phyloP scores from a whole-genome alignment of 2,888 invertebrate genomes.

The Osmoderma eremita region DNA sequence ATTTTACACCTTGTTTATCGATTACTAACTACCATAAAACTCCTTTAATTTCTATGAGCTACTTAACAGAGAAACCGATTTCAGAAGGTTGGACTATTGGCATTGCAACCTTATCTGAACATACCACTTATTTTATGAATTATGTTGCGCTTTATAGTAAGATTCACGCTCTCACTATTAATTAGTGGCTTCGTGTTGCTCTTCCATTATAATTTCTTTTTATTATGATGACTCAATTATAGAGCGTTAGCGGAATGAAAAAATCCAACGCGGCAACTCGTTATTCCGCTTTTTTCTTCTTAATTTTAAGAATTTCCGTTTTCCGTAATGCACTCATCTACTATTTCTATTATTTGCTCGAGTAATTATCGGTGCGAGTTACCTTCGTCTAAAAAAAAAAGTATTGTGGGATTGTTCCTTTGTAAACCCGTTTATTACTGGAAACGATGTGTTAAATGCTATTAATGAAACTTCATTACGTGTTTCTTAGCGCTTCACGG shows the following conservation, averaged over 20 bases:
- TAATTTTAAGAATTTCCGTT: conserved; percentile 3
- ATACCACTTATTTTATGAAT: conserved; percentile 21
- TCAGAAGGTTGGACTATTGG: background rate
- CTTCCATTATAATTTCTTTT: conserved; percentile 1
- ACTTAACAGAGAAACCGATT: background rate
- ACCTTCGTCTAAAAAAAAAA: background rate
- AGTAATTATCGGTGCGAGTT: background rate
- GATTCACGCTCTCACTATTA: conserved; percentile 15
- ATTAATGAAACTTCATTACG: conserved; percentile 7
- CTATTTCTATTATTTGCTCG: conserved; percentile 1
- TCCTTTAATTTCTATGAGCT: background rate
- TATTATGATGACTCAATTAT: conserved; percentile 18
- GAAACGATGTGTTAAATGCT: conserved; percentile 10
- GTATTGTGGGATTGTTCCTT: conserved; percentile 18
- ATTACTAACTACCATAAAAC: conserved; percentile 15
- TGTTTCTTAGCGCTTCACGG: background rate
- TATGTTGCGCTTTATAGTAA: conserved; percentile 1
- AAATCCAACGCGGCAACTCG: conserved; percentile 7
- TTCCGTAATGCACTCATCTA: conserved; percentile 4
- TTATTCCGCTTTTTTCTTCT: background rate
- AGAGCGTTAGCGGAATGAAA: background rate
- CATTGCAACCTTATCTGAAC: conserved; percentile 8
- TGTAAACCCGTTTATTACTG: conserved; percentile 12
- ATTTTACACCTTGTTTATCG: background rate
- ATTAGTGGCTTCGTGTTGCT: background rate